phyloP scores from a whole-genome alignment of 2,113 vertebrate genomes.

The Chrysochloris asiatica region DNA sequence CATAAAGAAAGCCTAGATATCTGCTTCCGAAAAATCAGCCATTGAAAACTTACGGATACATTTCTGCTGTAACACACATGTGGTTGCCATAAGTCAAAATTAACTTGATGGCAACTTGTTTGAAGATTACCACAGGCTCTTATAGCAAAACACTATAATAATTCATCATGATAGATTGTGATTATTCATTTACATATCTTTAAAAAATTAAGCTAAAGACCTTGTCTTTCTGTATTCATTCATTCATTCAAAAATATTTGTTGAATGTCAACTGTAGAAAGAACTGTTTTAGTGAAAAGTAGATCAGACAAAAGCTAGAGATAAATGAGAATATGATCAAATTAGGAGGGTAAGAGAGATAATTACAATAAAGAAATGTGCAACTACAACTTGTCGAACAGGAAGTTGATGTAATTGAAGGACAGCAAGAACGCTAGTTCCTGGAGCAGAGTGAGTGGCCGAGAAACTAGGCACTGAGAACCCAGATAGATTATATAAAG shows the following conservation, averaged over 20 bases:
- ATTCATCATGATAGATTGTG: neutral
- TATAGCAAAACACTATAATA: neutral
- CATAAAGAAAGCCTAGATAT: neutral
- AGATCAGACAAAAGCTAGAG: neutral
- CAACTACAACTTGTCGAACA: neutral
- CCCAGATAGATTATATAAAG: too few species aligned
- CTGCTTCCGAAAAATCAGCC: neutral
- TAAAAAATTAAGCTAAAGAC: too few species aligned
- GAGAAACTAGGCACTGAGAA: too few species aligned
- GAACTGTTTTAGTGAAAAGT: neutral
- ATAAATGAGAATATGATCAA: neutral
- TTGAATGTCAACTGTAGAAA: neutral
- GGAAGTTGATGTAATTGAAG: neutral
- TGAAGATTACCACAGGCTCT: neutral
- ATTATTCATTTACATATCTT: neutral
- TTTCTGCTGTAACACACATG: neutral
- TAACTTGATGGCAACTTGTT: neutral
- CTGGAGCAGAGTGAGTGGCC: accelerated
- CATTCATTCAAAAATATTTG: neutral
- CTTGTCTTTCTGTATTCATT: too few species aligned
- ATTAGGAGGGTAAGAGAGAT: neutral
- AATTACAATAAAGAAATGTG: neutral
- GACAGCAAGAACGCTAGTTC: neutral
- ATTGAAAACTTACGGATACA: neutral
- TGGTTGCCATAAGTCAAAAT: neutral